phyloP scores from a whole-genome alignment of 2,797 vertebrate genomes.

The Hypotaenidia okinawae region DNA sequence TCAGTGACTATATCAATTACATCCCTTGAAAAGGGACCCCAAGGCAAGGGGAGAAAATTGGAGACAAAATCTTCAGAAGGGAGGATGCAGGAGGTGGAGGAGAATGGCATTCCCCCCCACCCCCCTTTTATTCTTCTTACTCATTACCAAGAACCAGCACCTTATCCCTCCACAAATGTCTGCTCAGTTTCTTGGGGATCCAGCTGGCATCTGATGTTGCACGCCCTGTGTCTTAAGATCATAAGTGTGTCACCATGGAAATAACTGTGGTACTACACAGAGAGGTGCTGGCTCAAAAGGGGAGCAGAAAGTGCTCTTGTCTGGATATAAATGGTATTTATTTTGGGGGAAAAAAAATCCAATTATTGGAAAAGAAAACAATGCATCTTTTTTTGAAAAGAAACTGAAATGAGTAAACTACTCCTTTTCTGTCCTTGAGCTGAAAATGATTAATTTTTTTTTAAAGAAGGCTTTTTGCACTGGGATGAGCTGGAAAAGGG shows the following conservation, averaged over 20 bases:
- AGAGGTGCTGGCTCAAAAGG: neutral
- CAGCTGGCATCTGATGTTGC: neutral
- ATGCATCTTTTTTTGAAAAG: neutral
- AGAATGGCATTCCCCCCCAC: neutral
- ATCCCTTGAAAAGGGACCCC: slow-evolving; percentile 64
- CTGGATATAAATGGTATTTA: neutral
- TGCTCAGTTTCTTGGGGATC: neutral
- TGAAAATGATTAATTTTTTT: neutral
- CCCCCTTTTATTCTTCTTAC: neutral
- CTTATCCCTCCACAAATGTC: neutral
- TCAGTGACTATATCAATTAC: slow-evolving; percentile 74
- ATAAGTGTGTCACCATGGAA: neutral
- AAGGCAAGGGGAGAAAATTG: slow-evolving; percentile 63
- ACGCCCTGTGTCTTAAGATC: neutral
- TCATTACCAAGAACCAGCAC: neutral
- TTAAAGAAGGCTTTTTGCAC: neutral
- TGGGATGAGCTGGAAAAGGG: neutral
- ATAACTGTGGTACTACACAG: neutral
- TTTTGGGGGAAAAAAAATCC: neutral
- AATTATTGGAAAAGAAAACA: neutral
- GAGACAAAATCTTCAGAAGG: slow-evolving; percentile 53
- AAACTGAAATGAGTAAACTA: neutral
- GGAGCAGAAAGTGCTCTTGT: neutral
- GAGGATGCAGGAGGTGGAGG: neutral
- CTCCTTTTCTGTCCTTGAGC: neutral